These are phyloP conservation scores for Oncorhynchus keta DNA, from an alignment of 2,113 vertebrate genomes.

Conservation along the genomic window DNA sequence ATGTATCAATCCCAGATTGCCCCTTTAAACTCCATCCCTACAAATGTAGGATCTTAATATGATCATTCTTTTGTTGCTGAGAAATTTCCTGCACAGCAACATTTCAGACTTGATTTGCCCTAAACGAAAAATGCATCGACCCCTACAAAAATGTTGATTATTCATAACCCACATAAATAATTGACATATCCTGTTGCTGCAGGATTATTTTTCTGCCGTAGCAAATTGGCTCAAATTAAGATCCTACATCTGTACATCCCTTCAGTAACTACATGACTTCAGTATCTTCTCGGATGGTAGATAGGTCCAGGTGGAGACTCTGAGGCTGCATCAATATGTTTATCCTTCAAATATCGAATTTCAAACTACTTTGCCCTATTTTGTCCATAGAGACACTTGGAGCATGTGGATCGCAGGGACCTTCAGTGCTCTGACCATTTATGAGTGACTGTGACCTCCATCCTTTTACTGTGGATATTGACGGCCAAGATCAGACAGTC, in stretches of 20 bases:
- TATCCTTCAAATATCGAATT: neutral
- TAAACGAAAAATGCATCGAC: no score
- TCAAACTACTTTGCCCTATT: neutral
- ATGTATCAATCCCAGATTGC: no score
- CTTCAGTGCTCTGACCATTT: neutral
- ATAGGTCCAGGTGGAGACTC: neutral
- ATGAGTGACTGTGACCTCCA: constrained; percentile 48
- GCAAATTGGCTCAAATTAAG: neutral
- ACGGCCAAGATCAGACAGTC: constrained; percentile 40
- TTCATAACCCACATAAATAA: no score
- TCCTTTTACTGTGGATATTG: constrained; percentile 57
- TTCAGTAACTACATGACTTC: neutral
- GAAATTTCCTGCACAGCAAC: no score
- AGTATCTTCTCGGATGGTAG: neutral
- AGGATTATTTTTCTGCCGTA: neutral
- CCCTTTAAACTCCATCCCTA: no score
- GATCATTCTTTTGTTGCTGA: no score
- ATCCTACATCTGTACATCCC: neutral
- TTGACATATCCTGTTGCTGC: neutral
- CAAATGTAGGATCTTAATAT: no score
- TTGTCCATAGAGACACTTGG: neutral
- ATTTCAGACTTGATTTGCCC: no score
- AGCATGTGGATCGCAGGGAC: neutral
- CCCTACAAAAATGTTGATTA: no score
- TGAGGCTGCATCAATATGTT: neutral